Evolutionary conservation across 2,113 vertebrate species (phyloP).

Genomic region (Telmatochromis bifrenatus): DNA sequence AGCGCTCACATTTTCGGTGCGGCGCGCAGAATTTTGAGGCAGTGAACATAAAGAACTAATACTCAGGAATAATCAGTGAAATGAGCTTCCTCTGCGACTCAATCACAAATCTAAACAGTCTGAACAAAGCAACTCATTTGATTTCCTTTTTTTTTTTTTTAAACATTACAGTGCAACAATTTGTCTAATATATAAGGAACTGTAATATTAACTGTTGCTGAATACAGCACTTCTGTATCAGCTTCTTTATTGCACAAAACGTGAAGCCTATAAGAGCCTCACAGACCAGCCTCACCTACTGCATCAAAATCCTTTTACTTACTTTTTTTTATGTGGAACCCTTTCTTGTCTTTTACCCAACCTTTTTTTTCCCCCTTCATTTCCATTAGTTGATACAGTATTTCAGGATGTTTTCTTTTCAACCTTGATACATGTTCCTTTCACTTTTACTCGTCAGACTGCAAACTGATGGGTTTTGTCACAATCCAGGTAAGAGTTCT

Average conservation of each 20-base stretch:
- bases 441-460: background rate
- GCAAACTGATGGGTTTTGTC: background rate
- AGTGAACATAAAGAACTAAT: background rate
- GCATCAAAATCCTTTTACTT: background rate
- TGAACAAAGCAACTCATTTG: slow-evolving; percentile 4
- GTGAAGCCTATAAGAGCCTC: slow-evolving; percentile 25
- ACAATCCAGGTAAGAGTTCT: background rate
- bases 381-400: background rate
- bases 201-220: background rate
- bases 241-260: slow-evolving; percentile 56
- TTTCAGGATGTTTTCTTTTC: background rate
- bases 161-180: background rate
- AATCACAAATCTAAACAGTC: background rate
- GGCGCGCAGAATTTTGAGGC: background rate
- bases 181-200: background rate
- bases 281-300: slow-evolving; percentile 12
- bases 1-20: background rate
- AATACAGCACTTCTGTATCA: slow-evolving; percentile 1
- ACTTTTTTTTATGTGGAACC: background rate
- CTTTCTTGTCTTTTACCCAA: background rate
- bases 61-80: background rate
- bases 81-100: background rate
- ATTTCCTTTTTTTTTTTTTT: background rate
- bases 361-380: background rate
- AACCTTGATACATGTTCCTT: background rate